Conservation (phyloP, 2,888 invertebrate genomes). For the Malthinus flaveolus region DNA sequence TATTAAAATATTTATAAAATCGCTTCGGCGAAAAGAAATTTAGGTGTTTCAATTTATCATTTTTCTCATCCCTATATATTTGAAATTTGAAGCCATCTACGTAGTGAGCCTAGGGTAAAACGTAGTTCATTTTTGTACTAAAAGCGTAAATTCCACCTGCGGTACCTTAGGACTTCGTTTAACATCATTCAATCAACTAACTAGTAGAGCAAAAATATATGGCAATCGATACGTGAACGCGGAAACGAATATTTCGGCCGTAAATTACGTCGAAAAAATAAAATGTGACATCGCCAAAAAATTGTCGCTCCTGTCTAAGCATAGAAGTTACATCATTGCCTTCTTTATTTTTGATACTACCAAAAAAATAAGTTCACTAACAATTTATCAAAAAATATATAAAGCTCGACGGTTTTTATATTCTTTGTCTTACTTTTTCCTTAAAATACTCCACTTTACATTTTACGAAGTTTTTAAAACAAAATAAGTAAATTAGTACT, state of each 20-base stretch:
- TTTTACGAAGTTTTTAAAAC: too few relatives aligned
- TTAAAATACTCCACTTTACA: too few relatives aligned
- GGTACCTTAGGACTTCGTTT: constrained; percentile 11
- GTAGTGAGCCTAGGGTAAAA: background rate
- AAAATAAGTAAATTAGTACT: too few relatives aligned
- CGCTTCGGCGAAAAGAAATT: too few relatives aligned
- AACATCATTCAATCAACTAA: constrained; percentile 27
- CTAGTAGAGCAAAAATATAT: constrained; percentile 17
- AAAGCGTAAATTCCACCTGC: background rate
- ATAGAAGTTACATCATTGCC: constrained; percentile 12
- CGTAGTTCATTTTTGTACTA: constrained; percentile 1
- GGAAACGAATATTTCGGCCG: constrained; percentile 28
- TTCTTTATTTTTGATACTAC: constrained; percentile 1
- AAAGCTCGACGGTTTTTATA: background rate
- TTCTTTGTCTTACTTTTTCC: background rate
- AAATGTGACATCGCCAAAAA: constrained; percentile 24
- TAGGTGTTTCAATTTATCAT: too few relatives aligned
- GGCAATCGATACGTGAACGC: constrained; percentile 23
- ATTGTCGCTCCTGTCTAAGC: constrained; percentile 23
- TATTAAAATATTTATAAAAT: too few relatives aligned
- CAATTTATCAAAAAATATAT: background rate
- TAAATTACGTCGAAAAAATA: constrained; percentile 25
- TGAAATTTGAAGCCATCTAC: too few relatives aligned
- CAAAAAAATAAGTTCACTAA: background rate
- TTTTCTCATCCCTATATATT: too few relatives aligned